Conservation (phyloP, 1,140 invertebrate genomes). For the Drosophila burlai region DNA sequence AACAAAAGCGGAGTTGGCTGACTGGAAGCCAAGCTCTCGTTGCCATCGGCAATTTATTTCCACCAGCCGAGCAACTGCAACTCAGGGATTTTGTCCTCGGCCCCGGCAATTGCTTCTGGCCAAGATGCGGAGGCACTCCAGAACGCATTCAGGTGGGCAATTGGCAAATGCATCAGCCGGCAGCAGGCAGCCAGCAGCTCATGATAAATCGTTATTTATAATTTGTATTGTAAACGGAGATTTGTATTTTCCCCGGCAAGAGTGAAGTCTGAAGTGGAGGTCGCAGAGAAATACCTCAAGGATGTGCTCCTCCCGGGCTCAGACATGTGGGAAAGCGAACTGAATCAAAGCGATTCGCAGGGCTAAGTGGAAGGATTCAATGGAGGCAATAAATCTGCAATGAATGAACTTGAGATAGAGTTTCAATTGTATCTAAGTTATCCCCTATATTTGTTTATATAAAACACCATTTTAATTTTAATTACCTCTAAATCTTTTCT, state of each 20-base stretch:
- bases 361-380: background rate
- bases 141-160: constrained; percentile 75
- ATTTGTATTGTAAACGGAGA: constrained; percentile 74
- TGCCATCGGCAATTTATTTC: constrained; percentile 76
- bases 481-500: too few species aligned
- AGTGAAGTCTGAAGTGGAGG: constrained; percentile 41
- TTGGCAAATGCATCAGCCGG: constrained; percentile 71
- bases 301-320: background rate
- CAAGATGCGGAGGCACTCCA: constrained; percentile 31
- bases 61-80: constrained; percentile 36
- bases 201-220: constrained; percentile 82
- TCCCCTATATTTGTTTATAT: background rate
- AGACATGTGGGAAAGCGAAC: constrained; percentile 7
- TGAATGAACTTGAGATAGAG: background rate
- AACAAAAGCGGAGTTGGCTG: constrained; percentile 54
- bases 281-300: constrained; percentile 22
- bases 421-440: background rate
- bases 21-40: constrained; percentile 47
- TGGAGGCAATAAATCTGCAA: background rate
- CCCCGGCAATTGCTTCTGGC: constrained; percentile 28
- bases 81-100: constrained; percentile 48
- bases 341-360: background rate
- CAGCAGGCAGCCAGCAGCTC: constrained; percentile 20
- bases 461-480: too few species aligned
- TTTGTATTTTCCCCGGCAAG: constrained; percentile 26